These are phyloP conservation scores for Sesamia nonagrioides DNA, from an alignment of 1,140 invertebrate genomes.

Conservation along the genomic window DNA sequence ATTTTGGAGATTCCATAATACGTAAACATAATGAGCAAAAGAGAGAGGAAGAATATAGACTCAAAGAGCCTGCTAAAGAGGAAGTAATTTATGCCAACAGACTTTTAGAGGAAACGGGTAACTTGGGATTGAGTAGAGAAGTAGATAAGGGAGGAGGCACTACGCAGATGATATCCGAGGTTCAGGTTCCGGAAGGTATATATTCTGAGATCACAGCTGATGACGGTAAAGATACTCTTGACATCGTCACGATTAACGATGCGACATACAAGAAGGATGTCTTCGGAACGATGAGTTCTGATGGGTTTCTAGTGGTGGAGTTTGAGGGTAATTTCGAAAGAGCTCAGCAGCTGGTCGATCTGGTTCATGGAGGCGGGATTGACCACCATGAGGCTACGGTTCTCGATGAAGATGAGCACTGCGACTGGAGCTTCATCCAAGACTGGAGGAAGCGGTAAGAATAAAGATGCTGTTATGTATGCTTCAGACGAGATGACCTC, in stretches of 20 bases:
- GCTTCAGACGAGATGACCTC: slow-evolving; percentile 52
- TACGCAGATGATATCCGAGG: slow-evolving; percentile 80
- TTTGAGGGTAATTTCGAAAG: slow-evolving; percentile 90
- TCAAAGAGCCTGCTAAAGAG: slow-evolving; percentile 69
- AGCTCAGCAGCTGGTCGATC: slow-evolving; percentile 88
- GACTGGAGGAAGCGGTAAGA: slow-evolving; percentile 90
- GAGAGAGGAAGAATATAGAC: slow-evolving; percentile 67
- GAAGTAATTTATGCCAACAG: slow-evolving; percentile 85
- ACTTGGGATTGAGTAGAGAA: slow-evolving; percentile 71
- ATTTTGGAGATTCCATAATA: slow-evolving; percentile 90
- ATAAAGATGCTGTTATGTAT: slow-evolving; percentile 44
- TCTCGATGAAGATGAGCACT: slow-evolving; percentile 86
- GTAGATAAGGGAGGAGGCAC: slow-evolving; percentile 75
- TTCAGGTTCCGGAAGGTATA: slow-evolving; percentile 82
- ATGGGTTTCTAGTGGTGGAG: slow-evolving; percentile 89
- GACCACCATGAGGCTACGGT: slow-evolving; percentile 83
- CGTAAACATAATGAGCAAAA: slow-evolving; percentile 83
- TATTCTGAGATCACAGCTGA: slow-evolving; percentile 81
- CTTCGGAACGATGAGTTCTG: slow-evolving; percentile 75
- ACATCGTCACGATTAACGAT: slow-evolving; percentile 74
- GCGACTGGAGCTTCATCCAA: slow-evolving; percentile 92
- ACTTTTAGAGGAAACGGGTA: slow-evolving; percentile 75
- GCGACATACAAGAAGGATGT: slow-evolving; percentile 81
- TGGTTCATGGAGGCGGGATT: slow-evolving; percentile 84
- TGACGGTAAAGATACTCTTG: slow-evolving; percentile 54